A percentile compares a stretch with the other conserved stretches of the same genome.
phyloP scores from a whole-genome alignment of 2,113 vertebrate species.

The Phocoena phocoena region DNA sequence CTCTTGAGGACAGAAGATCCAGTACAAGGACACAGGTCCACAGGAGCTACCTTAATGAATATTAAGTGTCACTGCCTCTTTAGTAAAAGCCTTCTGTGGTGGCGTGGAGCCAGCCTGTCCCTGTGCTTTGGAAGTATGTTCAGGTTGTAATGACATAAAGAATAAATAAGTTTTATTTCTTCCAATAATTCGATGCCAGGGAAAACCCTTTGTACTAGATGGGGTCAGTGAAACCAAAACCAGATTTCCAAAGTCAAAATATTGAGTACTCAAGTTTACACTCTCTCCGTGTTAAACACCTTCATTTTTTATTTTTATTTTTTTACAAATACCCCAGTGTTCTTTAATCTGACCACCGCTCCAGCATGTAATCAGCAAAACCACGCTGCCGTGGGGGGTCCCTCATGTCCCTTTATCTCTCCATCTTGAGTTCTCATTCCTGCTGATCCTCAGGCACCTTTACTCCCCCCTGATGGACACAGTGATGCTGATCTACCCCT shows the following conservation, averaged over 20 bases:
- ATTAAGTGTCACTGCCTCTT: not conserved
- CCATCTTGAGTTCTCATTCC: not conserved
- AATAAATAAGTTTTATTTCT: not conserved
- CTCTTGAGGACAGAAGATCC: not conserved
- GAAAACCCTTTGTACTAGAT: not conserved
- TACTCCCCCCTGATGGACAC: rapidly evolving
- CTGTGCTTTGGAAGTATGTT: not conserved
- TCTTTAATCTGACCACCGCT: not conserved
- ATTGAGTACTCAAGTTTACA: no score
- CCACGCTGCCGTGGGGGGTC: rapidly evolving
- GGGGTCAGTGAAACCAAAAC: not conserved
- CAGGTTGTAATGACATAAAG: not conserved
- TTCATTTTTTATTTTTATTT: not conserved
- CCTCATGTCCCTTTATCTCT: rapidly evolving
- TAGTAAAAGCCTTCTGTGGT: not conserved
- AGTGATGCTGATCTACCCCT: rapidly evolving
- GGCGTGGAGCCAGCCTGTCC: rapidly evolving
- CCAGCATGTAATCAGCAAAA: rapidly evolving
- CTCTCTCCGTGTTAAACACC: rapidly evolving
- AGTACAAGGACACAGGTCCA: rapidly evolving
- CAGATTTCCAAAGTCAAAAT: not conserved
- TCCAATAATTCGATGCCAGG: not conserved
- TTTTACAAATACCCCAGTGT: not conserved
- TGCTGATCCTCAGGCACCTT: not conserved
- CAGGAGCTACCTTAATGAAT: not conserved